Evolutionary conservation across 2,797 vertebrate species (phyloP), one percentile per base, ranked within the genome.

Genomic region (Gambusia yucatana): DNA sequence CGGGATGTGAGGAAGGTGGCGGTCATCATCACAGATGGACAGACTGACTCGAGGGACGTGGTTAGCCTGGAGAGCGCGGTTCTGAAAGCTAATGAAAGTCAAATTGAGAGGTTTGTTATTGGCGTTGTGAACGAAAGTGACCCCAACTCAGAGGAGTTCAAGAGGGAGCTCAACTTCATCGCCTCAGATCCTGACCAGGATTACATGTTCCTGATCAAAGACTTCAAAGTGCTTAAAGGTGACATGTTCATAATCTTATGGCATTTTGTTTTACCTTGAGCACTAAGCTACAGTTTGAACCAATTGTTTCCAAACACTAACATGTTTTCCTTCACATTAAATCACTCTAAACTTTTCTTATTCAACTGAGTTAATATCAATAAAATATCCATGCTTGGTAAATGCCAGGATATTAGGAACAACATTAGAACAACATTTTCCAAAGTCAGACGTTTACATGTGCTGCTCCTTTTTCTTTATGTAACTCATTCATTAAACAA

Each of bases 1-100:
- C 80, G 83, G 0, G 95, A 94, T 0, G 93, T 97, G 0, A 94
- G 93, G 87, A 97, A 97, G 88, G 95, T 97, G 85, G 96, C 96
- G 9, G 70, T 98, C 74, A 94, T 98, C 6, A 93, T 98, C 91
- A 98, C 96, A 0, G 97, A 97, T 0, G 97, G 97, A 8, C 96
- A 97, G 92, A 94, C 95, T 0, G 97, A 97, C 33, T 25, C 57
- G 9, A 95, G 95, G 7, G 97, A 97, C 75, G 25, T 82, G 2
- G 87, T 93, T 28, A 91, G 57, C 1, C 92, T 98, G 93, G 91
- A 93, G 22, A 81, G 80, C 0, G 94, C 93, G 0, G 96, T 96
- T 33, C 86, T 79, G 22, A 92, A 96, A 0, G 95, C 96, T 17
- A 95, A 93, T 1, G 77, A 80, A 0, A 44, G 57, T 0, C 61